A percentile compares a stretch with the other conserved stretches of the same genome.
Evolutionary conservation across 1,140 invertebrate genomes (phyloP).

Genomic region (Drosophila athabasca): DNA sequence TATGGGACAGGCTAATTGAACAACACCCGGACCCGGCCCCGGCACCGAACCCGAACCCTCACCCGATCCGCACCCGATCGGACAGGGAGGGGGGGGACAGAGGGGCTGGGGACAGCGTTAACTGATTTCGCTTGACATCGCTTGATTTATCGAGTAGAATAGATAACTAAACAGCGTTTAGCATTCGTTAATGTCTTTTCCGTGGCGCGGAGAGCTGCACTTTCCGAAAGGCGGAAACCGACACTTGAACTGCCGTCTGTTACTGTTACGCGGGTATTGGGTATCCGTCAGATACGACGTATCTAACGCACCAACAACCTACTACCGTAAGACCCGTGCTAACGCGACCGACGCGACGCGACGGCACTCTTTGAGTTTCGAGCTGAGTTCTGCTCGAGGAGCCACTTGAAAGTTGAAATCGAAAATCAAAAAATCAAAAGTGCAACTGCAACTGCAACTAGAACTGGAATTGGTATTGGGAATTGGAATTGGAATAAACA

Average conservation of each 20-base stretch:
- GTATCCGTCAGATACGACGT: constrained; percentile 19
- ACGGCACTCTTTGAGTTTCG: constrained; percentile 5
- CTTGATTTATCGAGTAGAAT: constrained; percentile 56
- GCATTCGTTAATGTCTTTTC: constrained; percentile 22
- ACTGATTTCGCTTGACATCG: constrained; percentile 39
- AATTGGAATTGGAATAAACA: constrained; percentile 30
- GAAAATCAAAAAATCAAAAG: not conserved
- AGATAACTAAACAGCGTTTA: constrained; percentile 23
- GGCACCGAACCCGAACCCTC: not conserved
- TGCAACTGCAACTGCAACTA: constrained; percentile 1
- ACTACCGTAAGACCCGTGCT: not conserved
- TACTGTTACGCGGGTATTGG: constrained; percentile 14
- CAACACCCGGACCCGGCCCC: constrained; percentile 5
- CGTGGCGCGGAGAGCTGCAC: not conserved
- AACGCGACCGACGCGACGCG: constrained; percentile 14
- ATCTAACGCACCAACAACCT: constrained; percentile 3
- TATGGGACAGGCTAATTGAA: constrained; percentile 50
- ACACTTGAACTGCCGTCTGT: constrained; percentile 41
- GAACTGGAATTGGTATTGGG: constrained; percentile 18
- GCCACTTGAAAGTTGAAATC: constrained; percentile 10
- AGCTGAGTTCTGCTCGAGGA: not conserved
- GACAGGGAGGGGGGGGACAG: not conserved
- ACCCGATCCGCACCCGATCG: not conserved
- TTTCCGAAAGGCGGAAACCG: constrained; percentile 45
- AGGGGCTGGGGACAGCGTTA: constrained; percentile 15